Base-by-base conservation (phyloP, 2,888 invertebrate species). In the Elegia similella region DNA sequence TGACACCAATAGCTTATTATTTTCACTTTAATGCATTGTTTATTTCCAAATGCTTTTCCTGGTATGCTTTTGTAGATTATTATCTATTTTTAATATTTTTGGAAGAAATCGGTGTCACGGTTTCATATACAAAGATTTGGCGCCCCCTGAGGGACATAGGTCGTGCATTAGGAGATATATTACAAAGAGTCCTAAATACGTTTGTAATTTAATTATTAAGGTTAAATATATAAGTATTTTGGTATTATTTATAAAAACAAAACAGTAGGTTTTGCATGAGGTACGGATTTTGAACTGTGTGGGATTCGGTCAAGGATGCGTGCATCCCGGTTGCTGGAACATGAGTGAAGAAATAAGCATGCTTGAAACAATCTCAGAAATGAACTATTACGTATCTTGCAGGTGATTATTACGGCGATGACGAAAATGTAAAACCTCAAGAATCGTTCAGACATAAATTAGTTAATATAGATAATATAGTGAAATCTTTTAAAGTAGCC, bases 51-150 rank as follows among this genome's bases (percentile, higher is more conserved):
- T 59, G 87, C 86, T 86, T 86, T 66, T 76, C 63, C 73, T 71
- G 65, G 71, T 78, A 76, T 72, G 80, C 82, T 85, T 84, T 73
- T 72, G 65, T 72, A 72, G 68, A 69, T 69, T 76, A 78, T 76
- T 63, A 8, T 34, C 8, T 78, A 69, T 76, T 70, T 42, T 67
- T 66, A 65, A 73, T 69, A 62, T 71, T 75, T 77, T 32, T 50
- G 50, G 87, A 90, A 91, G 89, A 84, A 88, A 88, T 85, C 84
- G 90, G 89, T 91, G 88, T 90, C 82, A 71, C 75, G 73, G 76
- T 77, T 75, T 76, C 70, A 72, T 60, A 67, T 67, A 77, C 70
- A 69, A 82, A 80, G 88, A 88, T 89, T 90, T 90, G 91, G 87
- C 91, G 84, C 91, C 84, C 86, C 86, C 88, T 68, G 81, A 77